A percentile compares a stretch with the other conserved stretches of the same genome.
Evolutionary conservation across 1,140 invertebrate species (phyloP).

Genomic region (Phocides pigmalion): DNA sequence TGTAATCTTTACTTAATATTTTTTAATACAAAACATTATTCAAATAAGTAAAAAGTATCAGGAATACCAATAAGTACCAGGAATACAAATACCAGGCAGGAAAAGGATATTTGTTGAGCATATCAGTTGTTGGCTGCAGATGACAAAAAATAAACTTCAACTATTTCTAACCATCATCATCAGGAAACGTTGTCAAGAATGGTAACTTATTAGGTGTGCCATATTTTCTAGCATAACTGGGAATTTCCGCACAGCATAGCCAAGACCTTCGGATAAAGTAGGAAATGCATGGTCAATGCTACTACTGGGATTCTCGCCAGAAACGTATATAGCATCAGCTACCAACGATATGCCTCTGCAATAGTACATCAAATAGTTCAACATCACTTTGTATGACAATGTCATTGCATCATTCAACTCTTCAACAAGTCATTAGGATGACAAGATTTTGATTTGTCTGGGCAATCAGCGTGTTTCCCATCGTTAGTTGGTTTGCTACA

Average conservation of each 20-base stretch:
- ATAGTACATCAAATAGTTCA: not conserved
- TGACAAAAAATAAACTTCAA: not conserved
- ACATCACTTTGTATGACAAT: not conserved
- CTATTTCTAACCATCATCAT: not conserved
- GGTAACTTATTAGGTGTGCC: conserved; percentile 9
- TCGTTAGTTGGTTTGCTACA: too few relatives aligned
- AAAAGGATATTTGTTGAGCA: not conserved
- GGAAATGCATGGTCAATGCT: conserved; percentile 9
- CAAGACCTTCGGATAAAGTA: conserved; percentile 27
- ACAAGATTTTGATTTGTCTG: too few relatives aligned
- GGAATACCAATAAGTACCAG: too few relatives aligned
- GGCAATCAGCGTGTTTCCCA: too few relatives aligned
- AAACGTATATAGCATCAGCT: not conserved
- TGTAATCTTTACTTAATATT: too few relatives aligned
- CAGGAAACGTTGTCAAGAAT: not conserved
- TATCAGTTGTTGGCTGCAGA: not conserved
- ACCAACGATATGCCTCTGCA: not conserved
- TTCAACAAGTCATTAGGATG: too few relatives aligned
- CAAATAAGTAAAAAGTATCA: too few relatives aligned
- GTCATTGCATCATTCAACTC: too few relatives aligned
- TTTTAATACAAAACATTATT: too few relatives aligned
- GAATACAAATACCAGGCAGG: too few relatives aligned
- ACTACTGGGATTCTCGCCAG: not conserved
- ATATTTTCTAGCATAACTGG: conserved; percentile 12
- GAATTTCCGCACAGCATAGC: conserved; percentile 25